These are phyloP conservation scores for Yponomeuta plumbellus DNA, from an alignment of 2,888 invertebrate genomes.

Conservation along the genomic window DNA sequence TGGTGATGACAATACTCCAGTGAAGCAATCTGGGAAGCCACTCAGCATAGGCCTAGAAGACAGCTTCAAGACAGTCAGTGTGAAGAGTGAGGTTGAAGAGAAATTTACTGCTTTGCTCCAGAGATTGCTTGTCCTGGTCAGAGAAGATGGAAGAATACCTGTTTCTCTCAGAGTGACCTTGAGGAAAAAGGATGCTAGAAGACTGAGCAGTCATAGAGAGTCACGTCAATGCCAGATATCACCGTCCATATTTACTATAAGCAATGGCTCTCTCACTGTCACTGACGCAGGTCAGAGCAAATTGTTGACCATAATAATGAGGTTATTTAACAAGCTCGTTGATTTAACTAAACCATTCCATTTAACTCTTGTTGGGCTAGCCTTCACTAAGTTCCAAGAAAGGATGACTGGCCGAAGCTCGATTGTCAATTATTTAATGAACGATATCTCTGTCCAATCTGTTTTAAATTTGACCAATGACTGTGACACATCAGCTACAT, in stretches of 20 bases:
- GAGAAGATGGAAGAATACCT: conserved; percentile 87
- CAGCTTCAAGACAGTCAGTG: conserved; percentile 83
- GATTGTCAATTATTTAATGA: conserved; percentile 84
- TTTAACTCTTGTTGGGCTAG: conserved; percentile 86
- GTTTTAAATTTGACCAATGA: conserved; percentile 80
- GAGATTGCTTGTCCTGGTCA: conserved; percentile 82
- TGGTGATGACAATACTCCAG: conserved; percentile 84
- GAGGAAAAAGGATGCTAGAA: conserved; percentile 81
- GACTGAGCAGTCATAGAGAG: conserved; percentile 82
- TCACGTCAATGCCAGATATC: conserved; percentile 85
- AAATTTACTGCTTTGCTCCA: conserved; percentile 82
- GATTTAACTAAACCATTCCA: conserved; percentile 85
- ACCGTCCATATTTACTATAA: conserved; percentile 78
- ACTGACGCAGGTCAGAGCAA: conserved; percentile 78
- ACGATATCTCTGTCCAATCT: conserved; percentile 87
- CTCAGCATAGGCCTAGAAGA: conserved; percentile 89
- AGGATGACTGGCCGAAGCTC: conserved; percentile 81
- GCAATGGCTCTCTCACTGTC: conserved; percentile 64
- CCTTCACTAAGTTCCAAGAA: conserved; percentile 88
- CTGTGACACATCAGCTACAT: conserved; percentile 63
- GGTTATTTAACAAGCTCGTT: conserved; percentile 84
- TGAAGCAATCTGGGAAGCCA: conserved; percentile 85
- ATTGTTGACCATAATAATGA: conserved; percentile 82
- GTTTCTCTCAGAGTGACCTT: conserved; percentile 84
- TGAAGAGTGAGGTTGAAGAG: conserved; percentile 84